Evolutionary conservation across 2,888 invertebrate genomes (phyloP).

Genomic region (Therioaphis trifolii): DNA sequence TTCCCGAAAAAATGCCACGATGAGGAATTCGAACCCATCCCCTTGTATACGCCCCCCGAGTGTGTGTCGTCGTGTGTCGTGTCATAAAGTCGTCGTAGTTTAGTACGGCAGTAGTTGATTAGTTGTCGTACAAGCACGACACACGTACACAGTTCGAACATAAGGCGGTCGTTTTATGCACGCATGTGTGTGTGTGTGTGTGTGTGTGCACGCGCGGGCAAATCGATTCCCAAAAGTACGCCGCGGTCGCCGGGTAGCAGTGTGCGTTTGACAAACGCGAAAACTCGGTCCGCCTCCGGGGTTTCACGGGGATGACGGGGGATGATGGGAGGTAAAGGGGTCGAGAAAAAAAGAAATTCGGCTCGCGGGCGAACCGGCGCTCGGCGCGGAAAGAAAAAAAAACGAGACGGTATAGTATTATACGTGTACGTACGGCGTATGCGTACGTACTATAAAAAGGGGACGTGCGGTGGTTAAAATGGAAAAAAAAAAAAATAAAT

Average conservation of each 20-base stretch:
- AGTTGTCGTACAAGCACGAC: too few relatives aligned
- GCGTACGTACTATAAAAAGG: too few relatives aligned
- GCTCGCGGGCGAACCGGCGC: too few relatives aligned
- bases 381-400: neutral
- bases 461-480: neutral
- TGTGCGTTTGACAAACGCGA: slow-evolving; percentile 53
- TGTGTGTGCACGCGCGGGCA: neutral
- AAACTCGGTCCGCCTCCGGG: slow-evolving; percentile 41
- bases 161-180: slow-evolving; percentile 49
- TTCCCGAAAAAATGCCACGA: too few relatives aligned
- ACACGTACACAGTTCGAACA: too few relatives aligned
- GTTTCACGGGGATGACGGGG: neutral
- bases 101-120: too few relatives aligned
- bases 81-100: too few relatives aligned
- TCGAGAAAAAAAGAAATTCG: too few relatives aligned
- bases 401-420: neutral
- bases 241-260: neutral
- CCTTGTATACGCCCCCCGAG: too few relatives aligned
- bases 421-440: neutral
- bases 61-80: too few relatives aligned
- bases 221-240: slow-evolving; percentile 56
- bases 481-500: neutral
- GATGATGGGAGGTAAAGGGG: too few relatives aligned
- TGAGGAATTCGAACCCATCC: too few relatives aligned
- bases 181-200: neutral